Conservation (phyloP, 35 echinoderm and acorn worm genomes). For the Strongylocentrotus purpuratus region DNA sequence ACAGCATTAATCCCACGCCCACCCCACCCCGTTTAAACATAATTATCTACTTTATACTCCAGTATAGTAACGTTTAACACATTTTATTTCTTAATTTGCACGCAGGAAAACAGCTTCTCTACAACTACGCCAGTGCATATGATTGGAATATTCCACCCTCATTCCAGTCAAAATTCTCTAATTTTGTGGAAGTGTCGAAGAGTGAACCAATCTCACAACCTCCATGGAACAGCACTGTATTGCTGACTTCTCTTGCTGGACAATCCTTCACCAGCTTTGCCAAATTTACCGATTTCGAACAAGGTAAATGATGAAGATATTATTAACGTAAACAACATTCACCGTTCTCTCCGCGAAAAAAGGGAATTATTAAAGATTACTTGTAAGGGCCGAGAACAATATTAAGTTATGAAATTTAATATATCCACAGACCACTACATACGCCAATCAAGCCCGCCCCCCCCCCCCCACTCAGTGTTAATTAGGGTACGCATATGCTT, state of each 20-base stretch:
- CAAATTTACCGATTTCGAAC: background rate
- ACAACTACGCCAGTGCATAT: background rate
- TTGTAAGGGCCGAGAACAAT: too few relatives aligned
- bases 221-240: constrained; percentile 24
- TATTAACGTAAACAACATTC: background rate
- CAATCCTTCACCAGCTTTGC: constrained; percentile 12
- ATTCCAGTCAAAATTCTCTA: background rate
- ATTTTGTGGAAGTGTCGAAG: background rate
- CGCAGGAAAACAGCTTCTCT: background rate
- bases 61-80: too few relatives aligned
- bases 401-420: too few relatives aligned
- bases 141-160: background rate
- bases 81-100: background rate
- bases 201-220: background rate
- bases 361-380: background rate
- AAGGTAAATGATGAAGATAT: background rate
- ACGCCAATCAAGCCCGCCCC: too few relatives aligned
- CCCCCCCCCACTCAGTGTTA: too few relatives aligned
- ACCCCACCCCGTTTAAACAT: too few relatives aligned
- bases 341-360: background rate
- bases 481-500: too few relatives aligned
- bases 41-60: too few relatives aligned
- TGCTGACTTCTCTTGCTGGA: background rate
- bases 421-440: too few relatives aligned
- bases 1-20: too few relatives aligned